Base-by-base conservation (phyloP, 2,888 invertebrate species). In the Cremastinae sp. region DNA sequence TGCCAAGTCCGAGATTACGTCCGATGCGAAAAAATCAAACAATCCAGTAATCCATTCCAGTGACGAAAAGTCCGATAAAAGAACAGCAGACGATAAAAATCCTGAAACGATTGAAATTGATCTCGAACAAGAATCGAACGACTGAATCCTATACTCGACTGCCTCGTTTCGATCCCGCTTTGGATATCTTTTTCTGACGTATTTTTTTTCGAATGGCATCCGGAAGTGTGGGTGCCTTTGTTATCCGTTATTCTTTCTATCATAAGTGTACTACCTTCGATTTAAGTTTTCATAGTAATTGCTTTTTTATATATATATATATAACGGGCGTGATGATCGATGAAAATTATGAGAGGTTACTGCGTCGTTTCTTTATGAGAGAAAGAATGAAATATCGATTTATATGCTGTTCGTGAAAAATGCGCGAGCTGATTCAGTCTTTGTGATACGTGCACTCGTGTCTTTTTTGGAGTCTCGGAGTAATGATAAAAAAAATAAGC, bases 371-470 rank as follows among this genome's bases (percentile, higher is more conserved):
- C 16, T 45, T 37, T 49, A 12, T 37, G 14, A 37, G 22, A 53
- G 20, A 14, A 53, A 14, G 35, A 16, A 4, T 18, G 10, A 28
- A 49, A 35, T 35, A 65, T 55, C 28, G 41, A 41, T 65, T 65
- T 55, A 55, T 65, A 55, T 35, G 65, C 65, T 16, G 43, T 53
- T 12, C 18, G 5, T 12, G 16, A 14, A 37, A 22, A 65, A 20
- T 49, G 37, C 49, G 49, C 41, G 56, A 68, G 47, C 35, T 59
- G n/a, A n/a, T n/a, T n/a, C n/a, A n/a, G n/a, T n/a, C 12, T 72
- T 73, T 66, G 66, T 73, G 73, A 66, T 73, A 73, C 53, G 14
- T 14, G 37, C 64, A 56, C 41, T 64, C 51, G 65, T 58, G 58
- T 49, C 51, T 49, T 72, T 64, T 22, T 35, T 14, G 16, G 14